Percentiles rank a stretch among this genome's conserved stretches.
Evolutionary conservation across 2,888 invertebrate species (phyloP).

Genomic region (Sminthurinus aureus): DNA sequence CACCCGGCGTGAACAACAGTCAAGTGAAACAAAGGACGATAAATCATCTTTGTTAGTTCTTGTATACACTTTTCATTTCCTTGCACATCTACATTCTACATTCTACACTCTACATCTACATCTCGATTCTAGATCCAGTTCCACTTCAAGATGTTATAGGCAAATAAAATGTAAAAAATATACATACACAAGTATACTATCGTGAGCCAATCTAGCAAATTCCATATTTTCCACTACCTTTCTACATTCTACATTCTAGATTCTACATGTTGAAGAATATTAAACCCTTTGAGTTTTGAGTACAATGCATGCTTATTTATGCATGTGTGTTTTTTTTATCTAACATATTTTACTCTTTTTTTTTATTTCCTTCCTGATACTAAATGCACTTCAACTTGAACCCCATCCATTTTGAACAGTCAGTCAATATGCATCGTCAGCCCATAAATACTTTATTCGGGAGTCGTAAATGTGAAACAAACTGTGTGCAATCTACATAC

Average conservation of each 20-base stretch:
- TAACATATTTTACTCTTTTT: too few species aligned
- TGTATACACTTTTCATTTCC: neutral
- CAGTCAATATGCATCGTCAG: too few species aligned
- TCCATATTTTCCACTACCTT: neutral
- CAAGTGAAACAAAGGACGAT: conserved; percentile 48
- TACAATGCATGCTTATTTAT: neutral
- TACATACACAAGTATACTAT: neutral
- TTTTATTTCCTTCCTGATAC: too few species aligned
- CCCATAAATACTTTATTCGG: too few species aligned
- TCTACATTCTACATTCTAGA: neutral
- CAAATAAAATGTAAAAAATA: neutral
- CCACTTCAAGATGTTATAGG: too few species aligned
- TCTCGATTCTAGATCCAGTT: neutral
- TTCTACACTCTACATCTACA: conserved; percentile 2
- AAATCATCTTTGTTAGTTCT: conserved; percentile 41
- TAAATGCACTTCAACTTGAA: too few species aligned
- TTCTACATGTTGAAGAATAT: neutral
- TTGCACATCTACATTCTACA: neutral
- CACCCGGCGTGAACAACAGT: conserved; percentile 39
- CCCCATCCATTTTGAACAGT: too few species aligned
- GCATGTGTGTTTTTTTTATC: too few species aligned
- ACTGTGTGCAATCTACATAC: too few species aligned
- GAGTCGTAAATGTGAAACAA: too few species aligned
- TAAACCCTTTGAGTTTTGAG: neutral
- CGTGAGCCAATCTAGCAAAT: neutral